Evolutionary conservation across 2,113 vertebrate genomes (phyloP).

Genomic region (Cheirogaleus medius): DNA sequence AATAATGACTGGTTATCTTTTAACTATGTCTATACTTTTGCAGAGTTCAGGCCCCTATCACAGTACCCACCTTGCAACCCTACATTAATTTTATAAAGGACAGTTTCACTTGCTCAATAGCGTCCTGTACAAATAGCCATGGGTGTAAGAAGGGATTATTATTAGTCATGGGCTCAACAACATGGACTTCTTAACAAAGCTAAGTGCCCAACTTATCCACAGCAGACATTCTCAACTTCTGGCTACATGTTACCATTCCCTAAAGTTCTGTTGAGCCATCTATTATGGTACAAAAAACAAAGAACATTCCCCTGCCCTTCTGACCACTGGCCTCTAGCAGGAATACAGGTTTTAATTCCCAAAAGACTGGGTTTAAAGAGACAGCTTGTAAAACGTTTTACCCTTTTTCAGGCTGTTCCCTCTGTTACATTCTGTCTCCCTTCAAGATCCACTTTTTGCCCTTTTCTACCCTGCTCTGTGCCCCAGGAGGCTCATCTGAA

Average conservation of each 20-base stretch:
- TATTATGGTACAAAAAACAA: too few relatives aligned
- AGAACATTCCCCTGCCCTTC: too few relatives aligned
- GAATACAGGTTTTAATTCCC: too few relatives aligned
- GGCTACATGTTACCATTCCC: not conserved
- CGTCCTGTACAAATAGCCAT: not conserved
- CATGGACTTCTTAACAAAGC: not conserved
- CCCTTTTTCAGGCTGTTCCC: too few relatives aligned
- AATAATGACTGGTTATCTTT: too few relatives aligned
- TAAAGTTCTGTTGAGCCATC: not conserved
- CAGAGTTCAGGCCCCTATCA: too few relatives aligned
- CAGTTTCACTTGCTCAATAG: not conserved
- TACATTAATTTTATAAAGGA: too few relatives aligned
- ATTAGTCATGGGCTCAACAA: not conserved
- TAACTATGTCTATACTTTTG: too few relatives aligned
- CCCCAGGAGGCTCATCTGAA: not conserved
- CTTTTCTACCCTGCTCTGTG: not conserved
- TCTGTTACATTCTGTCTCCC: not conserved
- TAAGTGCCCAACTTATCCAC: not conserved
- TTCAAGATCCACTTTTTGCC: not conserved
- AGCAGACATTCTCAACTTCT: not conserved
- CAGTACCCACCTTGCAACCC: too few relatives aligned
- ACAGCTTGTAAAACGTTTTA: too few relatives aligned
- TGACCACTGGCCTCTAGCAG: too few relatives aligned
- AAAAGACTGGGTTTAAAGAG: too few relatives aligned
- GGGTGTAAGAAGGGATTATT: not conserved